phyloP scores from a whole-genome alignment of 2,888 invertebrate genomes.

The Galeruca laticollis region DNA sequence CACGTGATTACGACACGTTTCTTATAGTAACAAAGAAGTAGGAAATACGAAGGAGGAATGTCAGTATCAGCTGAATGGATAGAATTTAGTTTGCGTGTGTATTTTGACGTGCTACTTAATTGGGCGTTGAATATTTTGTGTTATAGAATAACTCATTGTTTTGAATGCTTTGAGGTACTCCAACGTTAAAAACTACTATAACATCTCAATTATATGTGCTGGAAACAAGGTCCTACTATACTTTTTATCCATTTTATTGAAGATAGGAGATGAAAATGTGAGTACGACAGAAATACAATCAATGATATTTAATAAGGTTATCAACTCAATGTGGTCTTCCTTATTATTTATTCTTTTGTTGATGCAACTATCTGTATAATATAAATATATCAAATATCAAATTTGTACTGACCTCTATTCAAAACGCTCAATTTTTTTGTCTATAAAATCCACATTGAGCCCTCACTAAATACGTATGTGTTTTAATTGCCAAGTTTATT shows the following conservation, averaged over 20 bases:
- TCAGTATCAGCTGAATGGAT: constrained; percentile 6
- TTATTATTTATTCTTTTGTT: no score
- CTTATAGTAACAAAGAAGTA: constrained; percentile 20
- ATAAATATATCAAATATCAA: no score
- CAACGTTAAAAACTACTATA: neutral
- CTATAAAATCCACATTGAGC: no score
- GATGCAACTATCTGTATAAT: no score
- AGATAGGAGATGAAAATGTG: no score
- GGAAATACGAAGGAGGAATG: constrained; percentile 16
- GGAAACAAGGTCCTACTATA: neutral
- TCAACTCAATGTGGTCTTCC: neutral
- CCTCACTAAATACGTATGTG: no score
- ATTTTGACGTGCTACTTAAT: neutral
- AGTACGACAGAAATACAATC: neutral
- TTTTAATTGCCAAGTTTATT: no score
- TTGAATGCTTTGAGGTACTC: neutral
- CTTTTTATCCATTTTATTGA: no score
- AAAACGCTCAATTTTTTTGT: no score
- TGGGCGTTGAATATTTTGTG: neutral
- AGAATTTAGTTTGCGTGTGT: neutral
- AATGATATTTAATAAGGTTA: neutral
- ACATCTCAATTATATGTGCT: neutral
- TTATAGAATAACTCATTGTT: neutral
- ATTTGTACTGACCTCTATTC: no score
- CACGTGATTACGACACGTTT: constrained; percentile 42